Conservation (phyloP, 92 coral and sea anemone genomes). For the Muricea muricata region DNA sequence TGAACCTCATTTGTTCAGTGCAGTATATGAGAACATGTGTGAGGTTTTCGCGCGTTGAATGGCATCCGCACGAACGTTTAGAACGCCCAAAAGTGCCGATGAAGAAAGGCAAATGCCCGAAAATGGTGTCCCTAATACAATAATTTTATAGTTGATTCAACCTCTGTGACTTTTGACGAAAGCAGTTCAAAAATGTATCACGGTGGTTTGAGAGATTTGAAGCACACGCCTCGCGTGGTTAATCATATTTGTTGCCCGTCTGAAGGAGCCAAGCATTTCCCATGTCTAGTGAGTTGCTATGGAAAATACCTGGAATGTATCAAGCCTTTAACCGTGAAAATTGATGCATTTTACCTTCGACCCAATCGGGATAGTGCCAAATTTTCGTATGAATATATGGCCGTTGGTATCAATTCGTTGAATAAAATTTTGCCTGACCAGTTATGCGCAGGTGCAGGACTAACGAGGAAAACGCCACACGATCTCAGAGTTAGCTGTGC, state of each 20-base stretch:
- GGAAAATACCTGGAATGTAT: constrained; percentile 51
- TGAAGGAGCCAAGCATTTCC: constrained; percentile 44
- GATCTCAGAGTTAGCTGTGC: too few species aligned
- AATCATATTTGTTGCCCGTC: constrained; percentile 70
- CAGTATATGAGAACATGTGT: too few species aligned
- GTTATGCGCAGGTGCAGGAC: neutral
- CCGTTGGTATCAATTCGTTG: constrained; percentile 53
- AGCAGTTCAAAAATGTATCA: constrained; percentile 65
- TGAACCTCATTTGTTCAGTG: too few species aligned
- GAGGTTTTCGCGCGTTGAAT: too few species aligned
- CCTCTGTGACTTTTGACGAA: constrained; percentile 52
- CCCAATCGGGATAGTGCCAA: constrained; percentile 46
- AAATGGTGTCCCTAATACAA: constrained; percentile 17
- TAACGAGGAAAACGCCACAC: neutral
- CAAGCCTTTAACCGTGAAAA: constrained; percentile 40
- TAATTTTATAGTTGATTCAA: constrained; percentile 20
- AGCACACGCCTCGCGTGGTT: constrained; percentile 59
- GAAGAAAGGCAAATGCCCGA: constrained; percentile 29
- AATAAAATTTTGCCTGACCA: neutral
- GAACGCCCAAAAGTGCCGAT: neutral
- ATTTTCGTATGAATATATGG: constrained; percentile 22
- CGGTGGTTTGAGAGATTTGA: constrained; percentile 66
- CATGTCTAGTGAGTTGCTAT: constrained; percentile 64
- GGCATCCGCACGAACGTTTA: neutral
- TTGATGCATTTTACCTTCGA: constrained; percentile 70